These are phyloP conservation scores for Papilio demoleus DNA, from an alignment of 2,888 invertebrate genomes.

Conservation along the genomic window DNA sequence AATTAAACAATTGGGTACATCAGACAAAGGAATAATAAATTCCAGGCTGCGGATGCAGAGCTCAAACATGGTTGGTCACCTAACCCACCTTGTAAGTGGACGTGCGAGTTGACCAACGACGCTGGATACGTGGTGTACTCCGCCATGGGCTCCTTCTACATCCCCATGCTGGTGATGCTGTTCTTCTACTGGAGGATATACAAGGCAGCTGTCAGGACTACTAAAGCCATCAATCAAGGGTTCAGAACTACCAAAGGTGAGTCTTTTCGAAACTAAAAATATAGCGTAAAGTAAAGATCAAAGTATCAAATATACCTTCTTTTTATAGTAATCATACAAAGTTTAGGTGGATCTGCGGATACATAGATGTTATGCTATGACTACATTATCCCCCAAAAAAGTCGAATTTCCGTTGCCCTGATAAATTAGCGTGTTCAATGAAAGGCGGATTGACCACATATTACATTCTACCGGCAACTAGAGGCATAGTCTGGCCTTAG, in stretches of 20 bases:
- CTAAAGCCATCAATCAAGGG: slow-evolving; percentile 96
- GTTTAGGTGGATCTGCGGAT: no score
- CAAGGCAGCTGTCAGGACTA: slow-evolving; percentile 95
- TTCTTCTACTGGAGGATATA: slow-evolving; percentile 99
- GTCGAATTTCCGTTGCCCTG: no score
- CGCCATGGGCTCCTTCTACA: slow-evolving; percentile 98
- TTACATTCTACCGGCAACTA: no score
- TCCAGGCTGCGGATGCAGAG: slow-evolving; percentile 67
- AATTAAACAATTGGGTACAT: neutral
- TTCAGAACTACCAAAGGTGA: slow-evolving; percentile 93
- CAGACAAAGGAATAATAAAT: neutral
- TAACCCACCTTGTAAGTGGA: slow-evolving; percentile 89
- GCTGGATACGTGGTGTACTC: slow-evolving; percentile 98
- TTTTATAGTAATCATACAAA: no score
- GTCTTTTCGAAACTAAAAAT: no score
- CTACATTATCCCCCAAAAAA: no score
- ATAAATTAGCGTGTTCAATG: no score
- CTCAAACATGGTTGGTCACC: slow-evolving; percentile 62
- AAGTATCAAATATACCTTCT: no score
- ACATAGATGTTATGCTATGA: no score
- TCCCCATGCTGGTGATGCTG: slow-evolving; percentile 98
- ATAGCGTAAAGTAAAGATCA: neutral
- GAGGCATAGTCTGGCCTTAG: no score
- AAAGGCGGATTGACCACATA: no score
- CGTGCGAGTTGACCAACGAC: slow-evolving; percentile 96